Conservation (phyloP, 2,797 vertebrate genomes). For the Hippopotamyrus pictus region DNA sequence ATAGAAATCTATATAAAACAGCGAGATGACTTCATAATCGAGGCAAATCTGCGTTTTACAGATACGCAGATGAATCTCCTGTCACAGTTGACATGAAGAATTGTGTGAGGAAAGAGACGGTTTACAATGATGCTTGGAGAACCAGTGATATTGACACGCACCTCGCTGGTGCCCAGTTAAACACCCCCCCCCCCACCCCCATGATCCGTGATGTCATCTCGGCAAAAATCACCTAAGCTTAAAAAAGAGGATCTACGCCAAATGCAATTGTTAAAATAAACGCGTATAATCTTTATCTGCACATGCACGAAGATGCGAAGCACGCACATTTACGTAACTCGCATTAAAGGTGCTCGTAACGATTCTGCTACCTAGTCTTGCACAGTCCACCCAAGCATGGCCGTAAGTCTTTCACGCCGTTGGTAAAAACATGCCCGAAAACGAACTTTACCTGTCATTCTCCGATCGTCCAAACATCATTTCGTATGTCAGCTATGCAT, state of each 20-base stretch:
- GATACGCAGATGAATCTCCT: neutral
- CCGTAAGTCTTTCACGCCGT: neutral
- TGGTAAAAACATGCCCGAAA: neutral
- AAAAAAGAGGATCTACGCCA: neutral
- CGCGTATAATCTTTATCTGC: neutral
- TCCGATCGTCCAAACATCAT: neutral
- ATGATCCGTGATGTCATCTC: neutral
- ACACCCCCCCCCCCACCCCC: neutral
- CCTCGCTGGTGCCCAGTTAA: neutral
- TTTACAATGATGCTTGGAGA: conserved; percentile 4
- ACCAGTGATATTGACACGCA: neutral
- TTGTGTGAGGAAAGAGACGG: neutral
- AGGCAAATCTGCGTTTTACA: neutral
- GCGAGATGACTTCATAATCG: neutral
- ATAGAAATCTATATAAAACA: neutral
- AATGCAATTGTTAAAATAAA: neutral
- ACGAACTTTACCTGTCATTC: neutral
- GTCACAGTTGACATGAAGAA: neutral
- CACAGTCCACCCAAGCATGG: neutral
- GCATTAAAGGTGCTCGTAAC: neutral
- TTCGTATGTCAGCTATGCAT: conserved; percentile 21
- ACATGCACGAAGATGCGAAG: neutral
- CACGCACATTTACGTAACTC: neutral
- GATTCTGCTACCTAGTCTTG: neutral
- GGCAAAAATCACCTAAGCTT: neutral